Evolutionary conservation across 2,888 invertebrate genomes (phyloP), one percentile per base, ranked within the genome.

Genomic region (Drosophila prostipennis): DNA sequence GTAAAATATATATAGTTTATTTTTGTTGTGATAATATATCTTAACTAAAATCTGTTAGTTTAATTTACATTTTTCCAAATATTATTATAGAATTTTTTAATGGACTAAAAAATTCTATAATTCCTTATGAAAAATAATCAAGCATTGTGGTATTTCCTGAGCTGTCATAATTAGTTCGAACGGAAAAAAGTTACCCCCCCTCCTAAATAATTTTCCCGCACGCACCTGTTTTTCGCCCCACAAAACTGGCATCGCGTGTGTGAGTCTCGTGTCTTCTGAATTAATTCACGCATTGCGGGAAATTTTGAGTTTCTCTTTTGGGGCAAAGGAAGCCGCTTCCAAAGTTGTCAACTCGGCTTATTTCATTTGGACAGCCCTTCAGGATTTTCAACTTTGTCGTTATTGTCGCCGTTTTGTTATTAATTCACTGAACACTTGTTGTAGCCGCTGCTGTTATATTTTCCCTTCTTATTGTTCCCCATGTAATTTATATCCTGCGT

Each of bases 341-440:
- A 16, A 73, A 71, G 72, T 78, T 88, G 87, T 84, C 79, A 88
- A 80, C 81, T 80, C 77, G 85, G 76, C 87, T 80, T 72, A 86
- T 83, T 88, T 80, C 74, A 80, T 83, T 88, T 72, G 34, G 55
- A 55, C 49, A 36, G 63, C 54, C 43, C 64, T 54, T 51, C 64
- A 54, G 63, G 29, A 61, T 70, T 63, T 40, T 63, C 61, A 63
- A 63, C 61, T 63, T 63, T 53, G 56, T 54, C 53, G 32, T 63
- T 71, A 72, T 72, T 74, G 61, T 63, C 70, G 57, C 63, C 71
- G 75, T 68, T 40, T 59, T 72, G 76, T 75, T 74, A 76, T 74
- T 76, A 74, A 76, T 76, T 76, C 71, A 65, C 49, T 57, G 51
- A 64, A 56, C 63, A 58, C 56, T 64, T 51, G 67, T 73, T 70